Percentiles rank a stretch among this genome's conserved stretches.
phyloP scores from a whole-genome alignment of 2,113 vertebrate genomes.

The Corythornis vintsioides region DNA sequence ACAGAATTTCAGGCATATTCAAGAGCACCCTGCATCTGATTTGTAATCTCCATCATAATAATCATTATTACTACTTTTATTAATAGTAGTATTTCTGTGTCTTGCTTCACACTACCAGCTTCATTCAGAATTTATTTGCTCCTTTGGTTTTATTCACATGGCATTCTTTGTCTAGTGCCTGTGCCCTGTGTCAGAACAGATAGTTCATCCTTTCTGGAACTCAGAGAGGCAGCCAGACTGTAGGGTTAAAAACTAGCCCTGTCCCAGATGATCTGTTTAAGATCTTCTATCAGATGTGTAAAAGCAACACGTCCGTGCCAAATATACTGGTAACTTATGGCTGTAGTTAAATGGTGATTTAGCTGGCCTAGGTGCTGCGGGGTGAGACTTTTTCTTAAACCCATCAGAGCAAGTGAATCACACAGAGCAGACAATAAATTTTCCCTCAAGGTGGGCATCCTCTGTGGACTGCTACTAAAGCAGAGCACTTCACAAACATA shows the following conservation, averaged over 20 bases:
- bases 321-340: background rate
- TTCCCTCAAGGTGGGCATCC: background rate
- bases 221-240: background rate
- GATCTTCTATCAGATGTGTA: background rate
- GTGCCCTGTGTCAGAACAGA: background rate
- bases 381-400: background rate
- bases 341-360: background rate
- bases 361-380: background rate
- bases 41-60: background rate
- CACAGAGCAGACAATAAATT: background rate
- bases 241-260: background rate
- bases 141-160: background rate
- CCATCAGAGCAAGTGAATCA: background rate
- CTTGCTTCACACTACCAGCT: background rate
- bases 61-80: background rate
- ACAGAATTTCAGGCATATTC: background rate
- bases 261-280: background rate
- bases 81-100: background rate
- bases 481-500: background rate
- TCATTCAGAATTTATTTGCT: background rate
- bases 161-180: background rate
- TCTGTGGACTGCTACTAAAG: background rate
- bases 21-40: background rate
- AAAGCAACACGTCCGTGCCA: background rate
- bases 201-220: background rate